Conservation (phyloP, 2,113 vertebrate species). For the Centropus unirufus region DNA sequence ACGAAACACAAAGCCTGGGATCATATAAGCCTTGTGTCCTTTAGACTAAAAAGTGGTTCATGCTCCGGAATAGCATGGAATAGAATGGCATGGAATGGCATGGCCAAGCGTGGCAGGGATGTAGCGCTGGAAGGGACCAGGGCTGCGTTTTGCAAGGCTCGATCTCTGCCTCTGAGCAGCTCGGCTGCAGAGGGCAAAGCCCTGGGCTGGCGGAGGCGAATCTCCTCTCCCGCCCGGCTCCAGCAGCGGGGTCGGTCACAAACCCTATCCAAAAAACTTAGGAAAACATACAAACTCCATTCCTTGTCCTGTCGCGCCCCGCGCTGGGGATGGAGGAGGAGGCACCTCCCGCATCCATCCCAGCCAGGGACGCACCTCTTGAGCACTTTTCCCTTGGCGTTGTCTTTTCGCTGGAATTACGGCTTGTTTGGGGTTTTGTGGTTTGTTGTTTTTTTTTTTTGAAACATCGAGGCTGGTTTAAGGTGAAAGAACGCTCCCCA, state of each 20-base stretch:
- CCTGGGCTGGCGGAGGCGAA: no score
- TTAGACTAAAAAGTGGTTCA: background rate
- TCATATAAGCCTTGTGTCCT: rapidly evolving
- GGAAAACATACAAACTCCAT: background rate
- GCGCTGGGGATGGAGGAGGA: background rate
- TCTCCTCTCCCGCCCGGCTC: no score
- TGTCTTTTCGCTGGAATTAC: background rate
- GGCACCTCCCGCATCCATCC: no score
- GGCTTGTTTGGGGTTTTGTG: background rate
- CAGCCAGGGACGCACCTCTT: rapidly evolving
- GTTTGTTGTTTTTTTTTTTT: background rate
- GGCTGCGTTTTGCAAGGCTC: background rate
- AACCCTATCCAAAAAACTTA: no score
- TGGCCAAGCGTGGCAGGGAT: rapidly evolving
- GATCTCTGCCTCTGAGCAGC: background rate
- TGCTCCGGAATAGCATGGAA: background rate
- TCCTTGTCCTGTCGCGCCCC: slow-evolving; percentile 14
- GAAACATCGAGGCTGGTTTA: rapidly evolving
- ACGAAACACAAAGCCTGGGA: background rate
- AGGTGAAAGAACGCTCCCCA: background rate
- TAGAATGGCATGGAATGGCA: background rate
- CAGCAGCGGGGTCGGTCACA: no score
- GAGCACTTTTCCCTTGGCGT: rapidly evolving
- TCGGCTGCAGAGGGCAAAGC: background rate
- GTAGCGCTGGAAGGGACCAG: no score